phyloP scores from a whole-genome alignment of 2,113 vertebrate genomes.

The Plecotus auritus region DNA sequence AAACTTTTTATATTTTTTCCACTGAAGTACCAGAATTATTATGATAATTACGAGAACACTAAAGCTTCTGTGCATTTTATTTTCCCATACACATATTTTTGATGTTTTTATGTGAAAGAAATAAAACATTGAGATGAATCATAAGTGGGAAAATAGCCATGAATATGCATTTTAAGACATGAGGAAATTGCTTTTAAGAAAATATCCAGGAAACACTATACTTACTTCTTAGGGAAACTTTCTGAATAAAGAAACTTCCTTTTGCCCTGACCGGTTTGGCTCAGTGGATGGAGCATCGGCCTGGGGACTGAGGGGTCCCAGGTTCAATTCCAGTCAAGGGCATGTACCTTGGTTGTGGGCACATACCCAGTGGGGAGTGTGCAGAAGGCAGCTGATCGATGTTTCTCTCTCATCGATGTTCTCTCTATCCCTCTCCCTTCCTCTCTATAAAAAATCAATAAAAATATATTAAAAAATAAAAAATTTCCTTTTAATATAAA shows the following conservation, averaged over 20 bases:
- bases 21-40: background rate
- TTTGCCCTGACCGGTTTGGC: background rate
- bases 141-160: background rate
- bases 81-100: background rate
- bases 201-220: background rate
- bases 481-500: background rate
- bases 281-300: too few species aligned
- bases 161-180: background rate
- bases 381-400: too few species aligned
- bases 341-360: too few species aligned
- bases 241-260: background rate
- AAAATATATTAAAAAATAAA: background rate
- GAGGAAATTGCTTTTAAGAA: background rate
- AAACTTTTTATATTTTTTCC: background rate
- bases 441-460: too few species aligned
- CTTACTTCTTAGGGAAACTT: background rate
- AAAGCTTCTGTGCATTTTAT: background rate
- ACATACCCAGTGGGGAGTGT: too few species aligned
- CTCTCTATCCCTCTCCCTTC: too few species aligned
- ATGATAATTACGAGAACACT: background rate
- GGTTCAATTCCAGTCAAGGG: too few species aligned
- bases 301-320: too few species aligned
- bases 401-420: too few species aligned
- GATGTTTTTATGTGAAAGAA: constrained; percentile 7
- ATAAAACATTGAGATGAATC: background rate